Conservation (phyloP, 2,113 vertebrate genomes). For the Dunckerocampus dactyliophorus region DNA sequence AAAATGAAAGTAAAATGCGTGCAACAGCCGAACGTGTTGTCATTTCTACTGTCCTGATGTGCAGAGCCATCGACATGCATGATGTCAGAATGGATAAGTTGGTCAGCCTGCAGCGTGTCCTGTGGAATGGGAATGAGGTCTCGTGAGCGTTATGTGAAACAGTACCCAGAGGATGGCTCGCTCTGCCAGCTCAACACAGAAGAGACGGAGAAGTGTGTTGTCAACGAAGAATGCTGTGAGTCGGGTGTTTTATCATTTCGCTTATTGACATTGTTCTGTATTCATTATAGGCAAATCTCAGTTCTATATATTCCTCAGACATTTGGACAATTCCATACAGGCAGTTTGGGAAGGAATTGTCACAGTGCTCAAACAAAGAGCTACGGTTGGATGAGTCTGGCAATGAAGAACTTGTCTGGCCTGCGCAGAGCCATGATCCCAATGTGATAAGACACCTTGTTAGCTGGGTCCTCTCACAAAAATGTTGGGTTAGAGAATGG, state of each 20-base stretch:
- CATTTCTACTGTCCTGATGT: conserved; percentile 66
- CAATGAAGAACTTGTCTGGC: too few species aligned
- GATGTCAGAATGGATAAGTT: conserved; percentile 99
- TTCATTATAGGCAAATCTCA: too few species aligned
- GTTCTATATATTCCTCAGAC: too few species aligned
- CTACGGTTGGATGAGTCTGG: too few species aligned
- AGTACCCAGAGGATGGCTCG: conserved; percentile 94
- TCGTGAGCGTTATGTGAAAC: conserved; percentile 92
- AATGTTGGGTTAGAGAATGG: too few species aligned
- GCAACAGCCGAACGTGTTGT: neutral
- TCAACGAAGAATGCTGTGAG: conserved; percentile 96
- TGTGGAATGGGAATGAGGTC: conserved; percentile 88
- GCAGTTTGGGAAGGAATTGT: too few species aligned
- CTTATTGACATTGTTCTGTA: too few species aligned
- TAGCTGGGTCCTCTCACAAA: too few species aligned
- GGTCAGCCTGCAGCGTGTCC: conserved; percentile 91
- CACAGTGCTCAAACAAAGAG: too few species aligned
- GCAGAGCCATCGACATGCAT: conserved; percentile 83
- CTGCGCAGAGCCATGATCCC: too few species aligned
- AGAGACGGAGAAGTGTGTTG: conserved; percentile 87
- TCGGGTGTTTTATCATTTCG: neutral
- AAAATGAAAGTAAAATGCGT: neutral
- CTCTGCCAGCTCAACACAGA: conserved; percentile 88
- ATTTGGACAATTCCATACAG: too few species aligned
- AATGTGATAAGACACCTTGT: too few species aligned